Percentiles rank a stretch among this genome's conserved stretches.
phyloP scores from a whole-genome alignment of 2,113 vertebrate species.

The Elanus axillaris region DNA sequence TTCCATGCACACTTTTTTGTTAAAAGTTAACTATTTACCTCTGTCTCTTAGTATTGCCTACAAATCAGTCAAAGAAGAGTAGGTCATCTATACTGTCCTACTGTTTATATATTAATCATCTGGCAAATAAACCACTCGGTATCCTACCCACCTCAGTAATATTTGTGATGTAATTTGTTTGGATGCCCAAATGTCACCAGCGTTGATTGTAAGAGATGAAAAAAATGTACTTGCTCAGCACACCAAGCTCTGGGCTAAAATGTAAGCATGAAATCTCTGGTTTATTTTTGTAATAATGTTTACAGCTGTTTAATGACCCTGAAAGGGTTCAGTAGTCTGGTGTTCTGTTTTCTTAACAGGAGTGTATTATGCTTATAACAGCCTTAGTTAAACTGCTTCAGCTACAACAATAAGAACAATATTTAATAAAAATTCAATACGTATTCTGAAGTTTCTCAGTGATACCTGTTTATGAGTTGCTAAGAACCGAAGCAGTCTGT shows the following conservation, averaged over 20 bases:
- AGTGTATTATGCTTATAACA: constrained; percentile 74
- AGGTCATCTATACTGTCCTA: constrained; percentile 53
- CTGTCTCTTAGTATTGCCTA: constrained; percentile 58
- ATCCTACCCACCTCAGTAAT: constrained; percentile 76
- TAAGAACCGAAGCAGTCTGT: not conserved
- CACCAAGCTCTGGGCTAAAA: constrained; percentile 82
- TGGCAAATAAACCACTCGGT: constrained; percentile 77
- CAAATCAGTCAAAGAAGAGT: constrained; percentile 63
- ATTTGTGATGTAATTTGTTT: constrained; percentile 80
- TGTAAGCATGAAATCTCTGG: constrained; percentile 83
- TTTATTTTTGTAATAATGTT: constrained; percentile 88
- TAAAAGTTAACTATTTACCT: constrained; percentile 69
- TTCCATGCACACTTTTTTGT: not conserved
- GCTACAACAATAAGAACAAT: constrained; percentile 56
- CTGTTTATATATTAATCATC: constrained; percentile 74
- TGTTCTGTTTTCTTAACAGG: constrained; percentile 77
- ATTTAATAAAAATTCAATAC: constrained; percentile 67
- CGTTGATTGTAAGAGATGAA: constrained; percentile 78
- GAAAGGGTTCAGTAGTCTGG: constrained; percentile 81
- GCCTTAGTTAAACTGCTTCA: constrained; percentile 71
- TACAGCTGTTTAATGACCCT: constrained; percentile 86
- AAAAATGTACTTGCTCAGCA: constrained; percentile 82
- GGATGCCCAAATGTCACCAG: constrained; percentile 80
- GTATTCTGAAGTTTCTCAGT: constrained; percentile 20
- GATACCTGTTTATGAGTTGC: not conserved